Evolutionary conservation across 2,113 vertebrate genomes (phyloP), one percentile per base, ranked within the genome.

Genomic region (Acanthochromis polyacanthus): DNA sequence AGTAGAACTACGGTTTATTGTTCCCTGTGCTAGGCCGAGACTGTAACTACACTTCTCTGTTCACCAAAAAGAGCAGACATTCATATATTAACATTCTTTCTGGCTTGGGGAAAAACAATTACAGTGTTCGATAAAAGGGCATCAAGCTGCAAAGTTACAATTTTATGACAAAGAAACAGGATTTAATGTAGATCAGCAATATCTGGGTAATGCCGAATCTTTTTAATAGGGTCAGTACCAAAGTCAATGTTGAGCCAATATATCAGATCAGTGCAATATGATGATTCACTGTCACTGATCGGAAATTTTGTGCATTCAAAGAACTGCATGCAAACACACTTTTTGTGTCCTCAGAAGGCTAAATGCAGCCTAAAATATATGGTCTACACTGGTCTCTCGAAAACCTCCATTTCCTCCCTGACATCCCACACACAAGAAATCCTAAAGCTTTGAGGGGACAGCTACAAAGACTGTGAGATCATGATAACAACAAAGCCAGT

Each of bases 381-480:
- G 46, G 52, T 36, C n/a, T 45, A 15, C 1, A 3, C 46, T 65
- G 38, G 16, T 58, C 32, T 60, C 51, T 64, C 64, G 32, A 19
- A 66, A 38, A 40, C 62, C 57, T 72, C 7, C 25, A 32, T 62
- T 76, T 76, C 23, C 69, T 40, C 73, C 15, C 57, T 20, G 45
- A 64, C 28, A 30, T 72, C 57, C 48, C 48, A 60, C n/a, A 66
- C 7, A 20, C 12, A 48, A 57, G 30, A 56, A 55, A 76, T 56
- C 22, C 57, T 36, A 28, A 62, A 28, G 1, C 60, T 56, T 55
- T 30, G 30, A 14, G 32, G 32, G 40, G 32, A 68, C 23, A 38
- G 43, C 23, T 65, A 72, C 40, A 30, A 71, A 1, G 10, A 10
- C 62, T 64, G 20, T 10, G 56, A 52, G 45, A 53, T 63, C 67